Evolutionary conservation across 1,140 invertebrate species (phyloP).

Genomic region (Triops longicaudatus): DNA sequence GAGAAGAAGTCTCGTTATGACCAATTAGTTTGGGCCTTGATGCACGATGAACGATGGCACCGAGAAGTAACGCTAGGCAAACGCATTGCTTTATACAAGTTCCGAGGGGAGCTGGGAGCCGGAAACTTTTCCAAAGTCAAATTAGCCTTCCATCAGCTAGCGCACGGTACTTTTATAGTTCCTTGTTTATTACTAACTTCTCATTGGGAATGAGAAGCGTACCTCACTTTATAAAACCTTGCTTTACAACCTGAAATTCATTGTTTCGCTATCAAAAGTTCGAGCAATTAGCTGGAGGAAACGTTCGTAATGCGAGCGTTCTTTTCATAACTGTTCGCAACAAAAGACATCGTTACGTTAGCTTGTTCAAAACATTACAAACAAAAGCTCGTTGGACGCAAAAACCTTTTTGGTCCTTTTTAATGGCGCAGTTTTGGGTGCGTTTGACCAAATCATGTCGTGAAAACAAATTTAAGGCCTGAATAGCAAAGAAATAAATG

Average conservation of each 20-base stretch:
- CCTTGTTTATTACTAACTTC: background rate
- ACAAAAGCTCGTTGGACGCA: too few relatives aligned
- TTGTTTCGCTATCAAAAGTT: background rate
- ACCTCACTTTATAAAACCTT: background rate
- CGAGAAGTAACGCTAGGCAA: conserved; percentile 54
- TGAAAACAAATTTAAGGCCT: too few relatives aligned
- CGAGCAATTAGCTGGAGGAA: background rate
- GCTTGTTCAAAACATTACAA: too few relatives aligned
- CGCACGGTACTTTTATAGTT: conserved; percentile 54
- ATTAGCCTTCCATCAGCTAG: conserved; percentile 69
- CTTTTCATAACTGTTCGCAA: background rate
- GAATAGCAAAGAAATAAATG: too few relatives aligned
- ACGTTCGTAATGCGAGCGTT: background rate
- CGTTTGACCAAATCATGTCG: too few relatives aligned
- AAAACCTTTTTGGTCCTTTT: conserved; percentile 21
- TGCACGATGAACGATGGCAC: conserved; percentile 45
- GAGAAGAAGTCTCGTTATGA: conserved; percentile 2
- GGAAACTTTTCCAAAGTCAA: conserved; percentile 88
- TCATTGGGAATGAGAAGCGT: too few relatives aligned
- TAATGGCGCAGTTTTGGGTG: too few relatives aligned
- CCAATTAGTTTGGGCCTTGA: conserved; percentile 36
- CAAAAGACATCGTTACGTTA: background rate
- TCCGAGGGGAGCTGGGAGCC: conserved; percentile 62
- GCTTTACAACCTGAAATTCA: background rate
- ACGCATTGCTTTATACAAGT: conserved; percentile 58